Base-by-base conservation (phyloP, 2,113 vertebrate genomes). In the Phoxinus phoxinus region DNA sequence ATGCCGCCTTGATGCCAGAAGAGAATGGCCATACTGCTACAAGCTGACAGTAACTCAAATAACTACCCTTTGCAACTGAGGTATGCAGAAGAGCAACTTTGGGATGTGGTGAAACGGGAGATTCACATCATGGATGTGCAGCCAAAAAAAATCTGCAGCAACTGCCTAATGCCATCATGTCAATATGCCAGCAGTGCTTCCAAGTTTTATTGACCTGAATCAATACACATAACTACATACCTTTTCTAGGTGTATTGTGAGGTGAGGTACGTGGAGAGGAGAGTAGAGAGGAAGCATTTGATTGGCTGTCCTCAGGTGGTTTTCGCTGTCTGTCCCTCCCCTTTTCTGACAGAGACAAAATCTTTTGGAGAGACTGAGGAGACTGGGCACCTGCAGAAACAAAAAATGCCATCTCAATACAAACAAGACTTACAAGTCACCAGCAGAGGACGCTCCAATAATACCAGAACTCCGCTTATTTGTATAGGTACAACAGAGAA, bases 321-420 rank as follows among this genome's bases (percentile, higher is more conserved):
- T 96, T 96, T 90, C 95, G 95, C 83, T 96, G 96, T 61, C 96
- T 94, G 17, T 98, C 97, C 78, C 89, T 96, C 83, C 93, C 96
- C 92, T 99, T 97, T 94, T 99, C 98, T 0, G 97, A 98, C 87
- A 99, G 94, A 15, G 97, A 96, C 86, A 99, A 96, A 85, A 98
- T 97, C 95, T 99, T 98, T 95, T 98, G 97, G 93, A 98, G 95
- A 92, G 97, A 97, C 94, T 97, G 97, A 0, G 97, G 97, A 2
- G 97, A 99, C 83, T 97, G 98, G 87, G 97, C 97, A 85, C 97
- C 97, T 99, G 89, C 23, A 87, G 11, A 46, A 12, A 71, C 61
- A 83, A 19, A 72, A 72, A n/a, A 69, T n/a, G 3, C 27, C n/a
- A 78, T 65, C 41, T 74, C 86, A 90, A 76, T 30, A 48, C 46